Percentiles rank a stretch among this genome's conserved stretches.
phyloP scores from a whole-genome alignment of 2,113 vertebrate species.

The Rattus rattus region DNA sequence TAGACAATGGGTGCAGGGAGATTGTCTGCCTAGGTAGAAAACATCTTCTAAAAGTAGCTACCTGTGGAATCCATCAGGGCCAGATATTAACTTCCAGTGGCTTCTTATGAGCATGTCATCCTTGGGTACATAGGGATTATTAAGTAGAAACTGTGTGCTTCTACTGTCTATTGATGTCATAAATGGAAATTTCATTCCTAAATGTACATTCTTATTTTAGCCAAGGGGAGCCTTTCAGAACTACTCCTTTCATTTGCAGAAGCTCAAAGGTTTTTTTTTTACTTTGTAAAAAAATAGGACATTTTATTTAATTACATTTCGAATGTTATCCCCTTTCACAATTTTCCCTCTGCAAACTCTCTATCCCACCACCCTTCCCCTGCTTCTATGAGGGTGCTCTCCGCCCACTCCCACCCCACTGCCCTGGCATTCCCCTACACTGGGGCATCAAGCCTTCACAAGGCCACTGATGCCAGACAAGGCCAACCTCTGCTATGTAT shows the following conservation, averaged over 20 bases:
- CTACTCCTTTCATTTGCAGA: neutral
- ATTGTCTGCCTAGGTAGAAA: neutral
- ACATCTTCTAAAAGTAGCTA: too few species aligned
- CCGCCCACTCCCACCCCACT: too few species aligned
- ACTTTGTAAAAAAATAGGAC: too few species aligned
- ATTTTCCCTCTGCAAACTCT: too few species aligned
- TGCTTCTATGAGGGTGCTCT: too few species aligned
- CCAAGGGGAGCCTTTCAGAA: neutral
- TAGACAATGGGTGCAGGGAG: neutral
- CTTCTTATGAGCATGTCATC: neutral
- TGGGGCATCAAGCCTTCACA: too few species aligned
- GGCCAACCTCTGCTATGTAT: too few species aligned
- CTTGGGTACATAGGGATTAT: neutral
- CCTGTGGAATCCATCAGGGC: neutral
- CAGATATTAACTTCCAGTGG: neutral
- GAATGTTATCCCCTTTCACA: too few species aligned
- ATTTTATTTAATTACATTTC: too few species aligned
- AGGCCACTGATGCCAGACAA: too few species aligned
- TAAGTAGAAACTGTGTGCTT: neutral
- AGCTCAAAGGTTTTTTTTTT: neutral
- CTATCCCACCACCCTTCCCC: too few species aligned
- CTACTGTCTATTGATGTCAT: neutral
- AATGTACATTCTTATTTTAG: neutral
- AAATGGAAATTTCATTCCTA: neutral
- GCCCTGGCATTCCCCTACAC: too few species aligned